phyloP scores from a whole-genome alignment of 2,113 vertebrate genomes.

The Eptesicus fuscus region DNA sequence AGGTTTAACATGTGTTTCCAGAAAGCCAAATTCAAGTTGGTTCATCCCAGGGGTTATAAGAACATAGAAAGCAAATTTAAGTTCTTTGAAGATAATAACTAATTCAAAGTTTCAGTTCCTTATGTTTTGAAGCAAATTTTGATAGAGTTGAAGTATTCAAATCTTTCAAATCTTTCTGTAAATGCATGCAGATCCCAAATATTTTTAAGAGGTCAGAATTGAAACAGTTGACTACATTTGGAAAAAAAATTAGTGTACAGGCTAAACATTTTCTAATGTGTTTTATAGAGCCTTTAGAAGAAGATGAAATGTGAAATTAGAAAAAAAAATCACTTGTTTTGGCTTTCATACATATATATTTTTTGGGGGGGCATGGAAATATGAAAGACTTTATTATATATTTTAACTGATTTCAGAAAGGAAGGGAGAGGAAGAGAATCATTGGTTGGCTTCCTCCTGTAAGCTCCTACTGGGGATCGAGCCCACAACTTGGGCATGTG shows the following conservation, averaged over 20 bases:
- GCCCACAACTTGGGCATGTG: no score
- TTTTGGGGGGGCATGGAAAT: no score
- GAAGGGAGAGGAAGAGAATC: no score
- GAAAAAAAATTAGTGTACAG: not conserved
- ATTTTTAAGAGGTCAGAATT: constrained; percentile 20
- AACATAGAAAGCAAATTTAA: not conserved
- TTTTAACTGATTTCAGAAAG: no score
- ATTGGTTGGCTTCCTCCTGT: no score
- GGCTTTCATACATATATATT: not conserved
- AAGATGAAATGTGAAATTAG: constrained; percentile 11
- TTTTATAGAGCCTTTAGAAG: not conserved
- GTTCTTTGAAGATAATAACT: not conserved
- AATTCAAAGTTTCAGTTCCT: not conserved
- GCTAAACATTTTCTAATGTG: not conserved
- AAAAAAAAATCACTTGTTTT: constrained; percentile 6
- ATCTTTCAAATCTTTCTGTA: not conserved
- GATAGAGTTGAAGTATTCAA: not conserved
- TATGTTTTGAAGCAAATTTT: not conserved
- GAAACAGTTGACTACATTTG: not conserved
- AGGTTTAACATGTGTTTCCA: constrained; percentile 21
- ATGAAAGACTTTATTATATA: no score
- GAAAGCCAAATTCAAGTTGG: constrained; percentile 35
- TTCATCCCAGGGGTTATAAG: not conserved
- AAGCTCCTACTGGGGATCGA: no score
- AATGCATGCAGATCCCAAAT: not conserved